Evolutionary conservation across 2,888 invertebrate genomes (phyloP).

Genomic region (Campoplex nolae): DNA sequence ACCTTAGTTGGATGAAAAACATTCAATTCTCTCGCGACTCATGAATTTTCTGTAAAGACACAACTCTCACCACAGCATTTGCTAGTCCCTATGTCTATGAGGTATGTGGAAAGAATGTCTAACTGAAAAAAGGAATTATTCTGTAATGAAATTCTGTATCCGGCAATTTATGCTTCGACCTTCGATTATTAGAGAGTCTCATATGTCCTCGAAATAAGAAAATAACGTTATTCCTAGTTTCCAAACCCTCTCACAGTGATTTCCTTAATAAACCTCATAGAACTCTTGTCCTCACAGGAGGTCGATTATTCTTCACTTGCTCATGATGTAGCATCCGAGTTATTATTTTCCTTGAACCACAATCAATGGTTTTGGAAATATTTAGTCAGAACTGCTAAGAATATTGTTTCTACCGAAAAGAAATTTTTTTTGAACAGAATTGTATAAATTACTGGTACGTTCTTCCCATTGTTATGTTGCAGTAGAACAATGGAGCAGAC

Average conservation of each 20-base stretch:
- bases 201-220: background rate
- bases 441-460: background rate
- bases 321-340: too few relatives aligned
- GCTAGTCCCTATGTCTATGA: background rate
- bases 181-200: background rate
- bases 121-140: background rate
- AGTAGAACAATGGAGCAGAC: background rate
- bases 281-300: too few relatives aligned
- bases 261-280: background rate
- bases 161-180: background rate
- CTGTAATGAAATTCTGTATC: background rate
- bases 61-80: background rate
- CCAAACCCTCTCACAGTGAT: background rate
- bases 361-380: background rate
- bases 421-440: background rate
- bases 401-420: background rate
- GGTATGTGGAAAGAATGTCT: background rate
- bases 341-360: too few relatives aligned
- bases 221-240: background rate
- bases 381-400: background rate
- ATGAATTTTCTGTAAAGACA: background rate
- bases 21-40: conserved; percentile 1
- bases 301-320: too few relatives aligned
- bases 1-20: conserved; percentile 49
- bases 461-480: background rate